A percentile compares a stretch with the other conserved stretches of the same genome.
Evolutionary conservation across 2,797 vertebrate species (phyloP).

Genomic region (Gadopsis bispinosus): DNA sequence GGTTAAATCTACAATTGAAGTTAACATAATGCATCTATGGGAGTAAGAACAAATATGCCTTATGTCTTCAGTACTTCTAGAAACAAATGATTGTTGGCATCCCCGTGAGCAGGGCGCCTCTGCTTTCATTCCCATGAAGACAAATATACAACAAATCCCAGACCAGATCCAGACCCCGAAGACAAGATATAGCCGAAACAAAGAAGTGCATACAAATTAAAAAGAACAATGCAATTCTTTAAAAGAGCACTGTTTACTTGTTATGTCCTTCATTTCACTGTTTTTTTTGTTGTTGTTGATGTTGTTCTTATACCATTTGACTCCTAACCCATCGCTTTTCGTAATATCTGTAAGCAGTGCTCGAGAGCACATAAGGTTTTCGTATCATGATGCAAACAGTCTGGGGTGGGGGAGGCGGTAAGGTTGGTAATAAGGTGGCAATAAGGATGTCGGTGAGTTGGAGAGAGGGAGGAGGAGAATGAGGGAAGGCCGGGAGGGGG

Average conservation of each 20-base stretch:
- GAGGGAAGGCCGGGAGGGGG: conserved; percentile 42
- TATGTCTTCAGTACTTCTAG: conserved; percentile 59
- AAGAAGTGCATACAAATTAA: conserved; percentile 73
- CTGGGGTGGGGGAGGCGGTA: conserved; percentile 48
- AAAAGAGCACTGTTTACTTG: conserved; percentile 80
- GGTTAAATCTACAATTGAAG: conserved; percentile 68
- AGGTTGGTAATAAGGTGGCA: conserved; percentile 75
- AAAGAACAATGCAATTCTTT: conserved; percentile 74
- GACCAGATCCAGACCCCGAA: conserved; percentile 51
- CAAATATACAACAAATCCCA: conserved; percentile 57
- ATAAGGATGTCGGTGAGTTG: conserved; percentile 82
- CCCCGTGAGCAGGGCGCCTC: conserved; percentile 51
- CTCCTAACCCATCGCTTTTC: conserved; percentile 60
- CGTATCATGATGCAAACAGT: conserved; percentile 84
- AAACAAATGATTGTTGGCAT: conserved; percentile 75
- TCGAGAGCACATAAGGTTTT: conserved; percentile 71
- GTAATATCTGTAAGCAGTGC: conserved; percentile 78
- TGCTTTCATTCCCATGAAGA: conserved; percentile 62
- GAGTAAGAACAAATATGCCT: conserved; percentile 55
- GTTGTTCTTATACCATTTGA: conserved; percentile 64
- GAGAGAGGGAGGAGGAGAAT: conserved; percentile 29
- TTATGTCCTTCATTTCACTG: conserved; percentile 70
- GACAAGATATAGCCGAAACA: conserved; percentile 70
- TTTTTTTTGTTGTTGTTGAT: conserved; percentile 35
- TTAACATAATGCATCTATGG: conserved; percentile 61